Evolutionary conservation across 2,113 vertebrate genomes (phyloP).

Genomic region (Sebastes schlegelii): DNA sequence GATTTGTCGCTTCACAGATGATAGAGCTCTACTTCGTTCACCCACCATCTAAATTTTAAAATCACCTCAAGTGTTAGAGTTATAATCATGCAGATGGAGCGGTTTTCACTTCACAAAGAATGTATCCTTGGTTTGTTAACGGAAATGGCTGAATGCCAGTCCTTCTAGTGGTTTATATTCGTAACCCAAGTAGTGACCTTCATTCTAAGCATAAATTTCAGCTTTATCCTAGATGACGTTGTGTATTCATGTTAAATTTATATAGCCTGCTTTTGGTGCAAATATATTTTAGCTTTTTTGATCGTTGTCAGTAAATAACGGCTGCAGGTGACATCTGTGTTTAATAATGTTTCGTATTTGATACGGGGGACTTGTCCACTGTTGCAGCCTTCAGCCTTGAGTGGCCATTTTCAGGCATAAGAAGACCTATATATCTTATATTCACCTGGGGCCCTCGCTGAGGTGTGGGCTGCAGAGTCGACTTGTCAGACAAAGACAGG

Average conservation of each 20-base stretch:
- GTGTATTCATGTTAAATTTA: conserved; percentile 4
- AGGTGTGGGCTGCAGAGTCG: conserved; percentile 28
- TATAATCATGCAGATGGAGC: conserved; percentile 8
- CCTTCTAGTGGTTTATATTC: conserved; percentile 5
- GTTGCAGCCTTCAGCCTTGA: conserved; percentile 7
- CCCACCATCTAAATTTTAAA: conserved; percentile 13
- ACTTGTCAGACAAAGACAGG: conserved; percentile 63
- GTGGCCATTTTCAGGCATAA: conserved; percentile 37
- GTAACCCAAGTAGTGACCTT: background rate
- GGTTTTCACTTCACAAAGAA: background rate
- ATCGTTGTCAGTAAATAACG: conserved; percentile 3
- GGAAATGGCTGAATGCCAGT: background rate
- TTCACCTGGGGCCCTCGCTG: conserved; percentile 49
- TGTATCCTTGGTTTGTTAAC: background rate
- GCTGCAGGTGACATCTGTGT: conserved; percentile 18
- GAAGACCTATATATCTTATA: conserved; percentile 35
- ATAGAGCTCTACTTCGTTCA: conserved; percentile 2
- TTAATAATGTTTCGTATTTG: conserved; percentile 6
- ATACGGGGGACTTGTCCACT: background rate
- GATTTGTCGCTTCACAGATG: conserved; percentile 18
- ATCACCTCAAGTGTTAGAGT: background rate
- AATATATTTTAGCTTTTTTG: conserved; percentile 9
- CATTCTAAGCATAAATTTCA: background rate
- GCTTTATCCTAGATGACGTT: background rate
- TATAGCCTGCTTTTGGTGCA: background rate